Conservation (phyloP, 1,140 invertebrate species). For the Proales similis region DNA sequence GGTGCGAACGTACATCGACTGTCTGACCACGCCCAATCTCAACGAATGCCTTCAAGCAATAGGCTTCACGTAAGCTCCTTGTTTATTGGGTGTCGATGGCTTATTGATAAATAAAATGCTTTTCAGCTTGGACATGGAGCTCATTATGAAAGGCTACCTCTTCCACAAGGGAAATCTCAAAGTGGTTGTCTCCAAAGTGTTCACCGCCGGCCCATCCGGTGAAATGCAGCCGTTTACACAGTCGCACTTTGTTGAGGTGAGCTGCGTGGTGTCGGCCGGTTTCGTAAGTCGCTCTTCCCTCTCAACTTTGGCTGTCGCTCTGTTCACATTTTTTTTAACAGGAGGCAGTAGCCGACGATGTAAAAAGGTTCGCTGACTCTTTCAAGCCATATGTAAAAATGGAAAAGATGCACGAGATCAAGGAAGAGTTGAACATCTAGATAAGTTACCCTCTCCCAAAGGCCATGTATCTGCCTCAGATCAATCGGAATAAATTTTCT, state of each 20-base stretch:
- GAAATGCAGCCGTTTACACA: not conserved
- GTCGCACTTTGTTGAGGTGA: constrained; percentile 28
- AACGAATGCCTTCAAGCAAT: constrained; percentile 14
- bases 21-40: constrained; percentile 17
- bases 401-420: constrained; percentile 25
- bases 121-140: constrained; percentile 26
- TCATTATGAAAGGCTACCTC: constrained; percentile 22
- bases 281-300: not conserved
- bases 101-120: not conserved
- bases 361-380: constrained; percentile 26
- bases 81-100: not conserved
- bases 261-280: constrained; percentile 6
- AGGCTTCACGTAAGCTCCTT: constrained; percentile 18
- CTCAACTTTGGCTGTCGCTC: not conserved
- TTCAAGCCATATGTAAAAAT: constrained; percentile 33
- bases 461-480: too few species aligned
- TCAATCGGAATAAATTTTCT: too few species aligned
- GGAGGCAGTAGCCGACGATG: constrained; percentile 10
- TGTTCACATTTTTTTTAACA: not conserved
- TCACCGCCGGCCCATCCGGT: not conserved
- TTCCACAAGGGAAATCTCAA: constrained; percentile 32
- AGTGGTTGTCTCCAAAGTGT: constrained; percentile 27
- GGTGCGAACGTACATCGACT: constrained; percentile 31
- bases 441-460: too few species aligned
- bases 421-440: constrained; percentile 28